phyloP scores from a whole-genome alignment of 2,797 vertebrate species.

The Babyrousa celebensis region DNA sequence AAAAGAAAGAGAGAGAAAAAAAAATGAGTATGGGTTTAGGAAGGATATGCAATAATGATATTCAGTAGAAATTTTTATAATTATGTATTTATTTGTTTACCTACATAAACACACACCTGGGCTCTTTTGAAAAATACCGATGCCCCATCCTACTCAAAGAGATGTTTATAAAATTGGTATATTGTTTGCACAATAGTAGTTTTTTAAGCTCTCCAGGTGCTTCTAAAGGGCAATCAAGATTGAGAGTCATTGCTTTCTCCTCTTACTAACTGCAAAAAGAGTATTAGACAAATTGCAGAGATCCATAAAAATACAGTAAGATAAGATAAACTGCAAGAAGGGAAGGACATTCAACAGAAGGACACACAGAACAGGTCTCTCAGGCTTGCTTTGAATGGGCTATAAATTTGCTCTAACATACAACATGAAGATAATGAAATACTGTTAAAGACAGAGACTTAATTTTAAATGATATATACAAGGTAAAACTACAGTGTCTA shows the following conservation, averaged over 20 bases:
- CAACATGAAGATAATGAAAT: background rate
- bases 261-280: background rate
- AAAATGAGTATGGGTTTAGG: background rate
- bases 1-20: background rate
- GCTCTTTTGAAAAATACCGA: background rate
- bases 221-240: background rate
- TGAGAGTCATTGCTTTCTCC: background rate
- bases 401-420: background rate
- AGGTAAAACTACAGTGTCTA: background rate
- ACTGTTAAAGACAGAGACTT: background rate
- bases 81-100: background rate
- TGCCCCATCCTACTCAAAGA: background rate
- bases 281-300: background rate
- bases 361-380: background rate
- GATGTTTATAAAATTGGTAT: background rate
- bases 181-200: background rate
- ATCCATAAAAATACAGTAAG: background rate
- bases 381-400: background rate
- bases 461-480: background rate
- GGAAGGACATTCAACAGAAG: background rate
- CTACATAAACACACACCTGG: background rate
- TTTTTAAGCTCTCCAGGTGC: background rate
- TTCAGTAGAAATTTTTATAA: background rate
- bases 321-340: background rate
- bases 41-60: background rate